These are phyloP conservation scores for Ptychadena robeensis DNA, from an alignment of 2,797 vertebrate genomes.

Conservation along the genomic window DNA sequence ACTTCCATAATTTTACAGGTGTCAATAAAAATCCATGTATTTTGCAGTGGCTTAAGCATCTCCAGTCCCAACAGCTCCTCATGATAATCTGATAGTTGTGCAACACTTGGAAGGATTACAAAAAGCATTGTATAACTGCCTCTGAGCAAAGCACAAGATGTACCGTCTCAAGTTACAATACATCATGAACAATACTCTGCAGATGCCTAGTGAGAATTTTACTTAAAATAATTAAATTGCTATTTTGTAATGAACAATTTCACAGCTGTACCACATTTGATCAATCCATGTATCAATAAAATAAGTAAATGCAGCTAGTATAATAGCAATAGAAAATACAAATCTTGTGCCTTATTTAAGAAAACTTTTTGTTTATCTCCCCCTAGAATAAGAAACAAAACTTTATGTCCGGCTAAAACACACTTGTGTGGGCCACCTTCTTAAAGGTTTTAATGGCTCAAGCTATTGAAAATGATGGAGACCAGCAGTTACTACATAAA, in stretches of 20 bases:
- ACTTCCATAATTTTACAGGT: no score
- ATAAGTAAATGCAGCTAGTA: no score
- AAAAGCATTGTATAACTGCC: conserved; percentile 1
- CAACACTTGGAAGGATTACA: conserved; percentile 21
- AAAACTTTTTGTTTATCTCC: background rate
- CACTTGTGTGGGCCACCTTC: background rate
- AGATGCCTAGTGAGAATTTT: background rate
- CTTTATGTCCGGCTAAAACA: background rate
- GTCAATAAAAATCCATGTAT: background rate
- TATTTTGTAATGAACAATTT: no score
- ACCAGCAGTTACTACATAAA: conserved; percentile 20
- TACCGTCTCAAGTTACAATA: conserved; percentile 5
- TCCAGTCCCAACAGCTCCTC: background rate
- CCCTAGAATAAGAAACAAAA: background rate
- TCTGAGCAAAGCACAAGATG: conserved; percentile 3
- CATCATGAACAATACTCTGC: background rate
- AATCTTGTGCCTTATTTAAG: background rate
- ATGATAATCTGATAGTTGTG: background rate
- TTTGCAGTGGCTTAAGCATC: background rate
- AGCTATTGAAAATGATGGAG: conserved; percentile 18
- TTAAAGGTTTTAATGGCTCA: conserved; percentile 33
- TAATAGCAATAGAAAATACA: background rate
- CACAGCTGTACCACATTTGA: no score
- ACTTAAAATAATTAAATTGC: background rate
- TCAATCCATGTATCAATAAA: no score